These are phyloP conservation scores for Holacanthus passer DNA, from an alignment of 2,113 vertebrate species.

Conservation along the genomic window DNA sequence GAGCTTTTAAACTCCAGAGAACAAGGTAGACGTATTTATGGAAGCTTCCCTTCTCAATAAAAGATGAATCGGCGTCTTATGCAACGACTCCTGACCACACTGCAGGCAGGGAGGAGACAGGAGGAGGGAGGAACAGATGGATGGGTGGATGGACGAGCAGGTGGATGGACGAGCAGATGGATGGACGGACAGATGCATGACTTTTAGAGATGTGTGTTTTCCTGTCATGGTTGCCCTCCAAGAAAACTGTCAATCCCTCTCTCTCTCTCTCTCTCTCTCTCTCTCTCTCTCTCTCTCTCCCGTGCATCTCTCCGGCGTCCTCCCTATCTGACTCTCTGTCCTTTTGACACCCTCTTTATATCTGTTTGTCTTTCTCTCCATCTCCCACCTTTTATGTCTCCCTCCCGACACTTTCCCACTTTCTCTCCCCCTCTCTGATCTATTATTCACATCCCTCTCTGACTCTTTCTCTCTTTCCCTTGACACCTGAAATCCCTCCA, in stretches of 20 bases:
- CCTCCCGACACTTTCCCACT: conserved; percentile 28
- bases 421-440: conserved; percentile 64
- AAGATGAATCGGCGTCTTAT: conserved; percentile 73
- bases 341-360: conserved; percentile 62
- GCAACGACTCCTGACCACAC: conserved; percentile 71
- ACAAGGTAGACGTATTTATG: conserved; percentile 71
- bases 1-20: conserved; percentile 58
- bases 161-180: conserved; percentile 7
- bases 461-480: conserved; percentile 53
- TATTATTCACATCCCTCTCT: conserved; percentile 72
- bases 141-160: conserved; percentile 5
- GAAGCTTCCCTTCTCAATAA: conserved; percentile 69
- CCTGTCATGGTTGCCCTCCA: conserved; percentile 27
- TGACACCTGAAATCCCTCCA: conserved; percentile 71
- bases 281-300: conserved; percentile 10
- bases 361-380: conserved; percentile 48
- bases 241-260: conserved; percentile 14
- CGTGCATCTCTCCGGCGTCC: conserved; percentile 30
- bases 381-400: conserved; percentile 40
- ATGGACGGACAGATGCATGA: conserved; percentile 27
- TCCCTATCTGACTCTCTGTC: conserved; percentile 59
- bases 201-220: conserved; percentile 46
- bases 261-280: conserved; percentile 22
- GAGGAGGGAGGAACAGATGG: conserved; percentile 38
- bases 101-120: conserved; percentile 32